These are phyloP conservation scores for Orgyia antiqua DNA, from an alignment of 2,888 invertebrate species.

Conservation along the genomic window DNA sequence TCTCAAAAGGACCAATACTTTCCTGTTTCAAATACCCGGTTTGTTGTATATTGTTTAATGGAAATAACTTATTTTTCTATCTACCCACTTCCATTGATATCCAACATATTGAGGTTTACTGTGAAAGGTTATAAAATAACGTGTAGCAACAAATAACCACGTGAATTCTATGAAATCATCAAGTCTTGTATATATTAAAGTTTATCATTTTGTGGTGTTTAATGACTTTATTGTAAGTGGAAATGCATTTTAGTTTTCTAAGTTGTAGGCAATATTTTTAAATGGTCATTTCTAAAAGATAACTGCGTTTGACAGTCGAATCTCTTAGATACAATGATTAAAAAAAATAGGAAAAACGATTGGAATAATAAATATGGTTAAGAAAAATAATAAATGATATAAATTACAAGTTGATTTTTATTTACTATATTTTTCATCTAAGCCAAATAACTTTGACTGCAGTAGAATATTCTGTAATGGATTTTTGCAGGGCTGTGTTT, in stretches of 20 bases:
- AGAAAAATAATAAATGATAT: conserved; percentile 78
- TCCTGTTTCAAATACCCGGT: conserved; percentile 38
- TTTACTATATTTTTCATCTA: too few relatives aligned
- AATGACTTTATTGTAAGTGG: conserved; percentile 65
- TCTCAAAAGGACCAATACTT: conserved; percentile 51
- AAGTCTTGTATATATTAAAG: conserved; percentile 71
- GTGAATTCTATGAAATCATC: conserved; percentile 62
- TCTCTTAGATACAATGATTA: conserved; percentile 74
- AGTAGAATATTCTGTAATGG: too few relatives aligned
- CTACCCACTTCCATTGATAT: conserved; percentile 42
- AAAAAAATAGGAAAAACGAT: conserved; percentile 74
- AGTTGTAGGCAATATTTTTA: conserved; percentile 76
- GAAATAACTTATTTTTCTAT: conserved; percentile 32
- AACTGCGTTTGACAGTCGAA: conserved; percentile 66
- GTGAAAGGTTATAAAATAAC: conserved; percentile 46
- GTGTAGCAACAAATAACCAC: conserved; percentile 57
- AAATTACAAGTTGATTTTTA: conserved; percentile 45
- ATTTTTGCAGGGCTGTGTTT: too few relatives aligned
- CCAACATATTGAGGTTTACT: conserved; percentile 50
- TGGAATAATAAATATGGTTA: conserved; percentile 76
- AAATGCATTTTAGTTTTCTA: conserved; percentile 77
- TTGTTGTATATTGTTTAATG: conserved; percentile 34
- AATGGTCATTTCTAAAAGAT: conserved; percentile 71
- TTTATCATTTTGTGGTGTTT: conserved; percentile 72
- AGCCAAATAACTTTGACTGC: too few relatives aligned